Base-by-base conservation (phyloP, 2,888 invertebrate species). In the Biston betularia region DNA sequence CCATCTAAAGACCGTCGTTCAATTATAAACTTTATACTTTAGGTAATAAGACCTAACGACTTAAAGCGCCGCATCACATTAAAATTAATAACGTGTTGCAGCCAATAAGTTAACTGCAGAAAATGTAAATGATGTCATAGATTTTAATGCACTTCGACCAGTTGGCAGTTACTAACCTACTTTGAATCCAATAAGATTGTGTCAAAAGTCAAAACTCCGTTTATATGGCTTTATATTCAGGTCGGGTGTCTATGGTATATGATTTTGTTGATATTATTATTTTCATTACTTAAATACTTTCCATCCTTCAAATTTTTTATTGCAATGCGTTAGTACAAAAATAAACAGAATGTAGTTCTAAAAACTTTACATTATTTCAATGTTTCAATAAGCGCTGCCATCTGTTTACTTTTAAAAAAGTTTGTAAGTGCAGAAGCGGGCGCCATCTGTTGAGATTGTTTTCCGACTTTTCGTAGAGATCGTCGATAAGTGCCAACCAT, bases 81-180 rank as follows among this genome's bases (percentile, higher is more conserved):
- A 65, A 40, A 65, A 59, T 55, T 59, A 59, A 44, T 65, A 44
- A 35, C 35, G 49, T 55, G 60, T 60, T 65, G 65, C 60, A 59
- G 49, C 15, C 24, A 56, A 60, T 58, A 45, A 59, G 15, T 48
- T 52, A 53, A 61, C 58, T 70, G 73, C 69, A 69, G 53, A 46
- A 63, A 70, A 68, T 65, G 67, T 63, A 65, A 71, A 75, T 78
- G 77, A 78, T 75, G 75, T 79, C 77, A 79, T 74, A 63, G 64
- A 62, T 71, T 67, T 65, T 57, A 73, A 68, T 74, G 71, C 70
- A 68, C 42, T 45, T 53, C 3, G 40, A 53, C 6, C 42, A 8
- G 59, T 42, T 53, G 14, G 35, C 24, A 52, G 24, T 24, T 3
- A 53, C 63, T 35, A 61, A 38, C 38, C 10, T 3, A 5, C 48